These are phyloP conservation scores for Boloria selene DNA, from an alignment of 2,888 invertebrate species.

Conservation along the genomic window DNA sequence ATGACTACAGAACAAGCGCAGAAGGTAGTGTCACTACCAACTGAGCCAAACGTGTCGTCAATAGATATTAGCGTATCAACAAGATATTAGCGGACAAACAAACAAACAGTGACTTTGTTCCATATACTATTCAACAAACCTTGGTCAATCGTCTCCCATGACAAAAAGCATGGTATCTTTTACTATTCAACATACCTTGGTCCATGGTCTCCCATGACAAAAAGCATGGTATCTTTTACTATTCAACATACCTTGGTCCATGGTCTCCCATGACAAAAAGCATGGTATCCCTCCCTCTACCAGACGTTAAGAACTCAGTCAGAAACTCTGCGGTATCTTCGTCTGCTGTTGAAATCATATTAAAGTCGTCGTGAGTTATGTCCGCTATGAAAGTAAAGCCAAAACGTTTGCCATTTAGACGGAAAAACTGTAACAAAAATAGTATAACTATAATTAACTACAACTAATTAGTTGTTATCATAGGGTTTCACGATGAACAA, in stretches of 20 bases:
- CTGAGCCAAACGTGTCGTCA: too few species aligned
- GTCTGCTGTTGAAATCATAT: conserved; percentile 88
- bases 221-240: conserved; percentile 90
- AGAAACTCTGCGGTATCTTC: conserved; percentile 86
- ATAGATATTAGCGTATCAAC: too few species aligned
- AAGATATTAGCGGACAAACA: too few species aligned
- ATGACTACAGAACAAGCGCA: too few species aligned
- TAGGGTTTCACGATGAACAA: too few species aligned
- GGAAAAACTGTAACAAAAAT: conserved; percentile 43
- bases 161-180: conserved; percentile 90
- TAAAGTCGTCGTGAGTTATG: conserved; percentile 92
- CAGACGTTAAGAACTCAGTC: conserved; percentile 78
- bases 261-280: conserved; percentile 96
- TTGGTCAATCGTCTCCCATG: conserved; percentile 96
- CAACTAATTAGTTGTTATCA: too few species aligned
- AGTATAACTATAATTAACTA: not conserved
- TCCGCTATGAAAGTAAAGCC: conserved; percentile 92
- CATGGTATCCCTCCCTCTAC: conserved; percentile 88
- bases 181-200: conserved; percentile 82
- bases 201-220: conserved; percentile 96
- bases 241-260: conserved; percentile 85
- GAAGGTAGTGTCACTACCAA: too few species aligned
- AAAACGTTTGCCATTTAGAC: conserved; percentile 83
- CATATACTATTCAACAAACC: conserved; percentile 66
- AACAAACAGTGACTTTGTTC: not conserved